These are phyloP conservation scores for Geophilus truncorum DNA, from an alignment of 2,888 invertebrate genomes.

Conservation along the genomic window DNA sequence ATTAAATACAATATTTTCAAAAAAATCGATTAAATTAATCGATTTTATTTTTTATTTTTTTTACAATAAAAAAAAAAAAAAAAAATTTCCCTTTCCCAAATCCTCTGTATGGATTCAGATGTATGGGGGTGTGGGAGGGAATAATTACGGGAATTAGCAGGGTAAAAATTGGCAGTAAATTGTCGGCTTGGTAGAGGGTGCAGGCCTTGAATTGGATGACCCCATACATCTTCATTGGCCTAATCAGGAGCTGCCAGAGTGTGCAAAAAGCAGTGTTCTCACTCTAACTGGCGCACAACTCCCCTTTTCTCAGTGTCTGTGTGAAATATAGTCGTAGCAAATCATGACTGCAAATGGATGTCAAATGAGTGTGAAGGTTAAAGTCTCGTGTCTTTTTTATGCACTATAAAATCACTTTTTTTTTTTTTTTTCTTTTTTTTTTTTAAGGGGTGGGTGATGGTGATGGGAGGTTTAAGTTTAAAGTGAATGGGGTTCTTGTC, in stretches of 20 bases:
- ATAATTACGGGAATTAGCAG: not conserved
- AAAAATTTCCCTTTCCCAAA: too few species aligned
- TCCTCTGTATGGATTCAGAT: not conserved
- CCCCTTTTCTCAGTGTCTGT: not conserved
- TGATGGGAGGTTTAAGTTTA: not conserved
- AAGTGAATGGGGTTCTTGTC: not conserved
- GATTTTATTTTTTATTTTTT: too few species aligned
- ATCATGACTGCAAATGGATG: conserved; percentile 10
- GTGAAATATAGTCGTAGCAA: conserved; percentile 4
- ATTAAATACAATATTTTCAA: too few species aligned
- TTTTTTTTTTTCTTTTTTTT: too few species aligned
- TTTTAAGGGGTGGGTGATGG: too few species aligned
- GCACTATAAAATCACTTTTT: not conserved
- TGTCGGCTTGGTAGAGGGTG: not conserved
- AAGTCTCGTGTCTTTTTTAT: conserved; percentile 2
- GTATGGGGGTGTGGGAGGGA: not conserved
- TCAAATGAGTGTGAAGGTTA: conserved; percentile 10
- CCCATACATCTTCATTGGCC: conserved; percentile 10
- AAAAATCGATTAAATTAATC: too few species aligned
- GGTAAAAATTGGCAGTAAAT: not conserved
- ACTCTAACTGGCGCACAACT: not conserved
- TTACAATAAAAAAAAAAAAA: too few species aligned
- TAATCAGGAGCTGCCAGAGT: not conserved
- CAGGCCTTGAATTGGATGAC: not conserved
- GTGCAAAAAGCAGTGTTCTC: conserved; percentile 1